A percentile compares a stretch with the other conserved stretches of the same genome.
Conservation (phyloP, 1,140 invertebrate species). For the Chironomus tepperi region DNA sequence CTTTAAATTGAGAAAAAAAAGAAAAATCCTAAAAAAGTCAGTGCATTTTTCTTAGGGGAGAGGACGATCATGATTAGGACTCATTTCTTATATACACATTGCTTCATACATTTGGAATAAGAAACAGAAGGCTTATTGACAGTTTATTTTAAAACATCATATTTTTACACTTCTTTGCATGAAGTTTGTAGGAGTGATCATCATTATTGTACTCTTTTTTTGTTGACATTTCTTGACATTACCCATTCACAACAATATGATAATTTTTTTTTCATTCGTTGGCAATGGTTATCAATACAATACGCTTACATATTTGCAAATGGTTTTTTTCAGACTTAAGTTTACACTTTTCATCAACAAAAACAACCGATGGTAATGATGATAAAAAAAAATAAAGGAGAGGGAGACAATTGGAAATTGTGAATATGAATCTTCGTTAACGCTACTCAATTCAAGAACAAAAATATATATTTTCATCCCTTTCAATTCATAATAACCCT, state of each 20-base stretch:
- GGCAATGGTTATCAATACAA: background rate
- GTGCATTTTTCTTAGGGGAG: background rate
- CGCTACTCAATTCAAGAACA: no score
- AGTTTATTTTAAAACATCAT: no score
- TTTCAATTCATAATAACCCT: background rate
- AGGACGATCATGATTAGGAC: no score
- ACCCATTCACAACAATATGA: background rate
- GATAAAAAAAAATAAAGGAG: background rate
- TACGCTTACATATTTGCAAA: background rate
- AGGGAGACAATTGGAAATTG: background rate
- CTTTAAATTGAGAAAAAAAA: background rate
- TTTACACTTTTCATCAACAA: slow-evolving; percentile 8
- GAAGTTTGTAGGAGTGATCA: background rate
- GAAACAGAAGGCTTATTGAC: no score
- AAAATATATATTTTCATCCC: background rate
- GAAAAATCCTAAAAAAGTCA: background rate
- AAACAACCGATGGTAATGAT: background rate
- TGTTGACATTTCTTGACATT: background rate
- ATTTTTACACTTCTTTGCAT: no score
- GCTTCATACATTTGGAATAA: no score
- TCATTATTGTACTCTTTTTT: background rate
- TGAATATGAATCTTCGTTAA: no score
- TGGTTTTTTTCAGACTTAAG: no score
- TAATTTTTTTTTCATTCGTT: background rate
- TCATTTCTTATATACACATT: no score